These are phyloP conservation scores for Panthera tigris DNA, from an alignment of 2,113 vertebrate genomes.

Conservation along the genomic window DNA sequence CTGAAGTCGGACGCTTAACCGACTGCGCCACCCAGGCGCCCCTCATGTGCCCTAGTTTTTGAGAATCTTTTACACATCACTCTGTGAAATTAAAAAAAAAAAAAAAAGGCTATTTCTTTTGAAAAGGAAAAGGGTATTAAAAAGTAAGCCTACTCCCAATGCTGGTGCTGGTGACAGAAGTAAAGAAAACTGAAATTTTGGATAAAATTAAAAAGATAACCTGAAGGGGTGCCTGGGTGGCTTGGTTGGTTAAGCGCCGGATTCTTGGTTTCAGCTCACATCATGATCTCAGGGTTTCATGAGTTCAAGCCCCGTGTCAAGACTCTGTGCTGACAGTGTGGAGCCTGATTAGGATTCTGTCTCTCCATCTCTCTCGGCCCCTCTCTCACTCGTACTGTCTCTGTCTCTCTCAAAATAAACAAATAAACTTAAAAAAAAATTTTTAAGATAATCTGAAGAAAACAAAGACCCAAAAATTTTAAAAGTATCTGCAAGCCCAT, in stretches of 20 bases:
- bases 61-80: not conserved
- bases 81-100: not conserved
- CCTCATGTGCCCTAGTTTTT: not conserved
- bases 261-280: too few relatives aligned
- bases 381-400: too few relatives aligned
- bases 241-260: too few relatives aligned
- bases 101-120: not conserved
- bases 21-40: too few relatives aligned
- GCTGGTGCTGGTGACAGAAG: not conserved
- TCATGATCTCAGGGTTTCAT: too few relatives aligned
- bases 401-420: too few relatives aligned
- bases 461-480: not conserved
- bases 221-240: not conserved
- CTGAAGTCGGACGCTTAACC: too few relatives aligned
- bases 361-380: too few relatives aligned
- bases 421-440: too few relatives aligned
- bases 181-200: not conserved
- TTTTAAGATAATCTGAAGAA: not conserved
- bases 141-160: not conserved
- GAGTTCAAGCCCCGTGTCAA: too few relatives aligned
- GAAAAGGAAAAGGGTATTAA: not conserved
- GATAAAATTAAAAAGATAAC: conserved; percentile 27
- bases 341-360: too few relatives aligned
- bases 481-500: not conserved
- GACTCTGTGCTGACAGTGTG: too few relatives aligned